Percentiles rank a stretch among this genome's conserved stretches.
phyloP scores from a whole-genome alignment of 1,140 invertebrate genomes.

The Drosophila aff. region DNA sequence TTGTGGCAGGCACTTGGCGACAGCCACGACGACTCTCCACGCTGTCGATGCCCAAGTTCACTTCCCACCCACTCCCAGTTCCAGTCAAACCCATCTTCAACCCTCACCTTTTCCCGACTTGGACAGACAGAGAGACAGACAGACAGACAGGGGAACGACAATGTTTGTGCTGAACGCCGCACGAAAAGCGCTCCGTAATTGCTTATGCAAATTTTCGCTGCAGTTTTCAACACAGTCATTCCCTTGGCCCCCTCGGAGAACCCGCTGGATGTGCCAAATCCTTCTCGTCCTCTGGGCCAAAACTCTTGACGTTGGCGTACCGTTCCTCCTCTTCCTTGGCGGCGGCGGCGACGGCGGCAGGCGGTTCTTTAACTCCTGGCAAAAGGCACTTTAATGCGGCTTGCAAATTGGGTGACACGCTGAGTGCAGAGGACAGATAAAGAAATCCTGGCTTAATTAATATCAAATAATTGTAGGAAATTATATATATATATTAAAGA shows the following conservation, averaged over 20 bases:
- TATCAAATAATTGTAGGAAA: not conserved
- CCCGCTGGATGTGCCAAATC: conserved; percentile 9
- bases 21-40: not conserved
- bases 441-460: conserved; percentile 4
- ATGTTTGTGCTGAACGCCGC: conserved; percentile 17
- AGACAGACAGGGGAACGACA: conserved; percentile 4
- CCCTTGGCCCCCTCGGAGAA: not conserved
- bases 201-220: conserved; percentile 73
- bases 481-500: not conserved
- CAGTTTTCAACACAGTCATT: conserved; percentile 41
- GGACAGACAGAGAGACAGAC: conserved; percentile 7
- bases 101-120: conserved; percentile 5
- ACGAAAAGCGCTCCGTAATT: conserved; percentile 63
- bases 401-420: conserved; percentile 5
- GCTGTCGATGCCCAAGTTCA: conserved; percentile 18
- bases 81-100: not conserved
- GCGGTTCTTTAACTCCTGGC: conserved; percentile 19
- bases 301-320: conserved; percentile 15
- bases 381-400: conserved; percentile 11
- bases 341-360: not conserved
- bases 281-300: conserved; percentile 28
- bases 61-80: not conserved
- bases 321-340: not conserved
- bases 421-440: conserved; percentile 17
- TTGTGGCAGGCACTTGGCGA: conserved; percentile 51